Conservation (phyloP, 2,113 vertebrate genomes). For the Myodes glareolus region DNA sequence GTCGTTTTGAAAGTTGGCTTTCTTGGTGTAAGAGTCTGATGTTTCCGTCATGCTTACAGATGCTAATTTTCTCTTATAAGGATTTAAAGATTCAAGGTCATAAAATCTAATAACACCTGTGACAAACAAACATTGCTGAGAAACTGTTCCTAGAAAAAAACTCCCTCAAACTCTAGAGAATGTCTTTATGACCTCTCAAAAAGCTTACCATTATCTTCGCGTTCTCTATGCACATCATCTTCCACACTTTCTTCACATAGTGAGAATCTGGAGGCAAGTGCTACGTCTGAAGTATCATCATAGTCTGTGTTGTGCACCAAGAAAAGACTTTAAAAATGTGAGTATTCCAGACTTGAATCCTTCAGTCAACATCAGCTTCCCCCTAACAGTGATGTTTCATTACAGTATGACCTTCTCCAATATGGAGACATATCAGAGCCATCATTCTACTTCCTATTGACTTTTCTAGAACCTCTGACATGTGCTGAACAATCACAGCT, state of each 20-base stretch:
- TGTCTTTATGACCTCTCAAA: too few relatives aligned
- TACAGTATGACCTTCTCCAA: too few relatives aligned
- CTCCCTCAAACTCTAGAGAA: too few relatives aligned
- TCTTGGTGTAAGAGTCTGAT: too few relatives aligned
- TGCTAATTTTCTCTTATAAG: background rate
- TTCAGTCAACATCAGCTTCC: background rate
- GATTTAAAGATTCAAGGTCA: too few relatives aligned
- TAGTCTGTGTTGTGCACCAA: too few relatives aligned
- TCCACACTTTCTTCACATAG: too few relatives aligned
- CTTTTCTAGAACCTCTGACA: background rate
- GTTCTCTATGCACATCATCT: rapidly evolving
- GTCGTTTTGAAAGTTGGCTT: background rate
- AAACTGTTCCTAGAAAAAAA: background rate
- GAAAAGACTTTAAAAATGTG: too few relatives aligned
- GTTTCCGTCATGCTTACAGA: rapidly evolving
- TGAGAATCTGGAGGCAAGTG: too few relatives aligned
- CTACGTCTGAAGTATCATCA: background rate
- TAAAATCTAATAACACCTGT: rapidly evolving
- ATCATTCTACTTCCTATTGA: background rate
- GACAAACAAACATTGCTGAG: background rate
- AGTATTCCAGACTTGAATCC: too few relatives aligned
- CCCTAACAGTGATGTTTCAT: background rate
- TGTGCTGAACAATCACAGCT: background rate
- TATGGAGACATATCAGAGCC: background rate
- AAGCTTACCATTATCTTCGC: rapidly evolving